phyloP scores from a whole-genome alignment of 1,140 invertebrate genomes.

The Hesperophylax magnus region DNA sequence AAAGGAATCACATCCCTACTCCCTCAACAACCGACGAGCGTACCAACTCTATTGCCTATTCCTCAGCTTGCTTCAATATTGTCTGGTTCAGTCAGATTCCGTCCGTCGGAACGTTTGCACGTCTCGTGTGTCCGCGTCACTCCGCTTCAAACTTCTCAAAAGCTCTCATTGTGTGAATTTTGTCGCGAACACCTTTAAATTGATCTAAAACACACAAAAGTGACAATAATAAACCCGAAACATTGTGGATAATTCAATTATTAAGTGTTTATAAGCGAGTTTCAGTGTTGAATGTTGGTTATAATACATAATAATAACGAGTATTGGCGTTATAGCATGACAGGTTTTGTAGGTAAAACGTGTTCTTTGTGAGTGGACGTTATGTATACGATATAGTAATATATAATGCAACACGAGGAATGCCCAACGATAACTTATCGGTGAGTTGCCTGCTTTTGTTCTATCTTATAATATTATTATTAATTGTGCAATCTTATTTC shows the following conservation, averaged over 20 bases:
- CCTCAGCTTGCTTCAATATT: no score
- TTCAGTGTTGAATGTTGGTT: no score
- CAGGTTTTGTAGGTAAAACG: conserved; percentile 16
- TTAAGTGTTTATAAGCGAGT: no score
- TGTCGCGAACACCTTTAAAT: no score
- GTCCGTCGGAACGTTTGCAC: neutral
- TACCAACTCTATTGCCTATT: neutral
- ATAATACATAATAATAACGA: no score
- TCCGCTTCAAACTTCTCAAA: no score
- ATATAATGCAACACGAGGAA: conserved; percentile 21
- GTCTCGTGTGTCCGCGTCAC: no score
- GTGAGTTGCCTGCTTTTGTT: conserved; percentile 9
- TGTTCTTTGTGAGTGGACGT: conserved; percentile 17
- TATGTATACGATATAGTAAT: neutral
- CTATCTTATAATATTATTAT: neutral
- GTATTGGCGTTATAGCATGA: neutral
- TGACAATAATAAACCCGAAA: no score
- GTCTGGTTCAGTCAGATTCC: neutral
- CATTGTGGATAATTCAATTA: no score
- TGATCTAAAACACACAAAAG: no score
- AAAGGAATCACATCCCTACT: no score
- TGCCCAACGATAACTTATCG: conserved; percentile 12
- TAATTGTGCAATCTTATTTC: neutral
- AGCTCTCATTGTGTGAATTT: no score
- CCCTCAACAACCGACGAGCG: neutral